phyloP scores from a whole-genome alignment of 2,113 vertebrate genomes.

The Galeopterus variegatus region DNA sequence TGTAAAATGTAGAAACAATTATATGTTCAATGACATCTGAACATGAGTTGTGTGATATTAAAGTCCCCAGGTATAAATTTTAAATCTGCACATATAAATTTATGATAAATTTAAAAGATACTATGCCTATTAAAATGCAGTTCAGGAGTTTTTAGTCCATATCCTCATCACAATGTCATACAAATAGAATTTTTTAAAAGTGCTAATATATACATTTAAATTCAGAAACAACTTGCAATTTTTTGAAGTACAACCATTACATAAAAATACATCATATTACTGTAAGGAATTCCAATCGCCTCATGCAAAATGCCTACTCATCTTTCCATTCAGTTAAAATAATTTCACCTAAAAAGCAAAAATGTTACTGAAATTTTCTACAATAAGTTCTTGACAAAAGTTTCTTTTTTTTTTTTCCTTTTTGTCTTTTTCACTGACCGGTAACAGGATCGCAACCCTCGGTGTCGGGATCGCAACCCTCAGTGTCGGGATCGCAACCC shows the following conservation, averaged over 20 bases:
- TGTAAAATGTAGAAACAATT: conserved; percentile 91
- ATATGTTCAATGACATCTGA: conserved; percentile 89
- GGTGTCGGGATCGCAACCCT: no score
- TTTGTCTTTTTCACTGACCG: no score
- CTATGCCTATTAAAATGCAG: conserved; percentile 87
- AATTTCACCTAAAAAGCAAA: conserved; percentile 39
- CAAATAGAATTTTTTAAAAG: conserved; percentile 80
- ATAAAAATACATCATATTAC: conserved; percentile 83
- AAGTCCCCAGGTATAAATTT: conserved; percentile 90
- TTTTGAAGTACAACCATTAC: conserved; percentile 84
- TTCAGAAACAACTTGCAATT: conserved; percentile 86
- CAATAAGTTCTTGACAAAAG: conserved; percentile 55
- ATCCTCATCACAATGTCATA: conserved; percentile 85
- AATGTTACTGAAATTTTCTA: conserved; percentile 71
- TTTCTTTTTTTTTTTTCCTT: no score
- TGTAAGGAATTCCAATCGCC: conserved; percentile 72
- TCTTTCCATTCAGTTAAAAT: conserved; percentile 73
- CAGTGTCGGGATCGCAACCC: no score
- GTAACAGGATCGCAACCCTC: no score
- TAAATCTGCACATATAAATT: conserved; percentile 89
- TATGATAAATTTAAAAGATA: conserved; percentile 89
- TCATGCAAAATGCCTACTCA: conserved; percentile 39
- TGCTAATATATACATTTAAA: conserved; percentile 82
- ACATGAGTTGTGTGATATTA: conserved; percentile 88
- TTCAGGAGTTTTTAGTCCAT: conserved; percentile 83